phyloP scores from a whole-genome alignment of 1,140 invertebrate genomes.

The Camponotus pennsylvanicus region DNA sequence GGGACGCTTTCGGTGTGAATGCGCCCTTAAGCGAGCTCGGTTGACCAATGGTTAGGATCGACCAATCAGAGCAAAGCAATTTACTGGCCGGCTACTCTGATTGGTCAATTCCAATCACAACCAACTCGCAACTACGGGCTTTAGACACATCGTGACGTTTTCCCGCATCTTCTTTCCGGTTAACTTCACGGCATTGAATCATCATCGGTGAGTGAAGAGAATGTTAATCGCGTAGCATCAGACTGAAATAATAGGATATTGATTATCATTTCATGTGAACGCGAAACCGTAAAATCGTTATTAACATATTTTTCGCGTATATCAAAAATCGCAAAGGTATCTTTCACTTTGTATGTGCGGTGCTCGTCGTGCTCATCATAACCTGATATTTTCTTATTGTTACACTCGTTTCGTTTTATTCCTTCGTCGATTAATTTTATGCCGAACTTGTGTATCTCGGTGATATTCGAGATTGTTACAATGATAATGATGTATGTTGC shows the following conservation, averaged over 20 bases:
- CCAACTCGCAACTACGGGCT: background rate
- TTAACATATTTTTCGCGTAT: background rate
- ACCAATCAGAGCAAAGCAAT: too few species aligned
- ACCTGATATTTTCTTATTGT: too few species aligned
- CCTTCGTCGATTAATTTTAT: background rate
- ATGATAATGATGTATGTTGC: background rate
- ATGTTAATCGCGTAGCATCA: constrained; percentile 68
- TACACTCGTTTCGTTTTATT: background rate
- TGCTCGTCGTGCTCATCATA: too few species aligned
- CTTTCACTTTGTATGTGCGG: background rate
- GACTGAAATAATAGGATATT: background rate
- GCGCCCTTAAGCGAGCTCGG: too few species aligned
- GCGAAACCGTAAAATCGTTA: background rate
- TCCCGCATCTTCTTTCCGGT: constrained; percentile 68
- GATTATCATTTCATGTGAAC: background rate
- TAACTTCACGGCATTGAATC: background rate
- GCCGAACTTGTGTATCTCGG: background rate
- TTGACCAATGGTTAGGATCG: too few species aligned
- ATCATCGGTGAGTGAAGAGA: constrained; percentile 63
- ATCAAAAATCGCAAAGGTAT: background rate
- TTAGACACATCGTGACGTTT: background rate
- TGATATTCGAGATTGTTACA: background rate
- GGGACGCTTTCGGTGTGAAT: too few species aligned
- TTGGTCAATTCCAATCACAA: background rate
- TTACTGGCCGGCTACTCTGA: background rate